Evolutionary conservation across 2,113 vertebrate genomes (phyloP).

Genomic region (Mus spicilegus): DNA sequence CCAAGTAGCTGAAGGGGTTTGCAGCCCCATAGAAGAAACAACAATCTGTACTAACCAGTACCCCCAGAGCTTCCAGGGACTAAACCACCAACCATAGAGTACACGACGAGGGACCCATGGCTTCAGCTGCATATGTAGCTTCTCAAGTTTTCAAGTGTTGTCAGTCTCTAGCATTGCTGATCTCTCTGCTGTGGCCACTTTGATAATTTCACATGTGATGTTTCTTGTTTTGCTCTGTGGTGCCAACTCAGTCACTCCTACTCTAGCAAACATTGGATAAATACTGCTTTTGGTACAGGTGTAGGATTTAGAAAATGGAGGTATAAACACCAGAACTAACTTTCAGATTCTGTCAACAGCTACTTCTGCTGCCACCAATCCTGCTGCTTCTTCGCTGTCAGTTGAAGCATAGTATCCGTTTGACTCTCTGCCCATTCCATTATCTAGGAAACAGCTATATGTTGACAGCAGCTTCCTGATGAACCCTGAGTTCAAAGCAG

Average conservation of each 20-base stretch:
- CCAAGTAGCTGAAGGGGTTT: no score
- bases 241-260: no score
- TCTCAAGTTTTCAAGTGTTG: neutral
- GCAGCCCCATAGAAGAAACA: no score
- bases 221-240: neutral
- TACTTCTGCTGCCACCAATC: neutral
- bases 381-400: neutral
- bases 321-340: neutral
- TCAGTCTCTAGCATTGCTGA: neutral
- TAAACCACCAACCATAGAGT: no score
- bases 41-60: no score
- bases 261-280: neutral
- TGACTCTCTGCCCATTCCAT: neutral
- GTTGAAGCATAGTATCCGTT: neutral
- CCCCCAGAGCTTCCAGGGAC: no score
- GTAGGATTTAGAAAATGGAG: neutral
- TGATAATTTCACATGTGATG: neutral
- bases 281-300: neutral
- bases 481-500: slow-evolving; percentile 25
- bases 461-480: neutral
- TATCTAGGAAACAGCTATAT: neutral
- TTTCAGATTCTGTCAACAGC: neutral
- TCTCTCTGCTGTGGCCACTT: neutral
- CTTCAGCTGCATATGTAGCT: no score
- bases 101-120: no score